phyloP scores from a whole-genome alignment of 2,113 vertebrate species.

The Holacanthus passer region DNA sequence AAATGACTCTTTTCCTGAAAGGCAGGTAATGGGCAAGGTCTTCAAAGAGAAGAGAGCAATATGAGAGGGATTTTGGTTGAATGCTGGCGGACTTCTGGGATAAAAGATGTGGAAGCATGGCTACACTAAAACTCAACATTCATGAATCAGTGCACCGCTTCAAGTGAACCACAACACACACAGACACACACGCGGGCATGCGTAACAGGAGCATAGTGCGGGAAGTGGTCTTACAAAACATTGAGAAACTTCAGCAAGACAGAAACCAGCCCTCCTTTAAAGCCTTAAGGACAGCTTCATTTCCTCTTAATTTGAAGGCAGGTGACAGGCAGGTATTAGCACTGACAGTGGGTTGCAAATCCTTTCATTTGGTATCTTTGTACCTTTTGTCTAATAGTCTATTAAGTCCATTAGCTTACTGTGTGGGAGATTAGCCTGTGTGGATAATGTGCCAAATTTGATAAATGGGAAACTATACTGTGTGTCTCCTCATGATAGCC shows the following conservation, averaged over 20 bases:
- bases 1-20: slow-evolving; percentile 52
- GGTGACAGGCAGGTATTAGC: slow-evolving; percentile 43
- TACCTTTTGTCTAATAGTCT: slow-evolving; percentile 59
- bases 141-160: neutral
- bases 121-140: slow-evolving; percentile 5
- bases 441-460: slow-evolving; percentile 59
- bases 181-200: neutral
- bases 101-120: slow-evolving; percentile 7
- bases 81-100: slow-evolving; percentile 13
- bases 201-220: neutral
- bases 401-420: slow-evolving; percentile 54
- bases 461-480: slow-evolving; percentile 48
- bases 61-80: slow-evolving; percentile 12
- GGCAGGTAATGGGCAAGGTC: slow-evolving; percentile 57
- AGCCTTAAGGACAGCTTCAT: slow-evolving; percentile 8
- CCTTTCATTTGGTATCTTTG: slow-evolving; percentile 50
- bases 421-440: slow-evolving; percentile 55
- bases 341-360: slow-evolving; percentile 39
- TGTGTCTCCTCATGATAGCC: slow-evolving; percentile 29
- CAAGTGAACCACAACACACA: slow-evolving; percentile 13
- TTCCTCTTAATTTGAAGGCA: slow-evolving; percentile 12
- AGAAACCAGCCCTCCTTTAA: slow-evolving; percentile 13
- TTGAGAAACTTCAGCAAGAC: neutral
- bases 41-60: slow-evolving; percentile 32
- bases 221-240: neutral